Percentiles rank a stretch among this genome's conserved stretches.
Conservation (phyloP, 2,113 vertebrate genomes). For the Tetrao urogallus region DNA sequence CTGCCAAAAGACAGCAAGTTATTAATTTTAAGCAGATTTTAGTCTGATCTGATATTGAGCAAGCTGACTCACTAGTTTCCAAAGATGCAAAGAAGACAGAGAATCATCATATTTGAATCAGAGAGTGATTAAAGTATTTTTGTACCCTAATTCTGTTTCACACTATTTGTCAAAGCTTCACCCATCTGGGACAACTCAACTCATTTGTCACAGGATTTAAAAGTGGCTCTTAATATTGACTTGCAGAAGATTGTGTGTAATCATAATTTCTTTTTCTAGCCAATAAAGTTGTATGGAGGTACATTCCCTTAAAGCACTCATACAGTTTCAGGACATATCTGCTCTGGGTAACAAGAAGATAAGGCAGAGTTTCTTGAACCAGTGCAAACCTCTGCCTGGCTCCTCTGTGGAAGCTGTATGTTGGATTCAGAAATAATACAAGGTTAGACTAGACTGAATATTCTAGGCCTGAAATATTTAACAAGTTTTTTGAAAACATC, state of each 20-base stretch:
- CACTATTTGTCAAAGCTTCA: neutral
- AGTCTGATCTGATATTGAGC: slow-evolving; percentile 9
- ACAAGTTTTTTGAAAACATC: neutral
- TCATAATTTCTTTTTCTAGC: neutral
- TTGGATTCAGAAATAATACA: neutral
- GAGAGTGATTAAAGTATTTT: neutral
- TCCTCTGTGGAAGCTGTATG: neutral
- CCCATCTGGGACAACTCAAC: neutral
- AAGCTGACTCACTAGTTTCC: slow-evolving; percentile 7
- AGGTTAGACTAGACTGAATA: neutral
- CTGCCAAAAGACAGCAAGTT: slow-evolving; percentile 11
- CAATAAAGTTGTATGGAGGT: neutral
- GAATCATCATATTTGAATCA: neutral
- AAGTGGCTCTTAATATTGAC: neutral
- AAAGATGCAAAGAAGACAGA: neutral
- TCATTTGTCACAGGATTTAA: neutral
- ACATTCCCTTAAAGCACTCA: neutral
- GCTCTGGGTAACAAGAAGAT: neutral
- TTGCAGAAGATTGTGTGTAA: neutral
- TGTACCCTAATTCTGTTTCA: neutral
- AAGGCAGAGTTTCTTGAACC: neutral
- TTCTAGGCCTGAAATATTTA: neutral
- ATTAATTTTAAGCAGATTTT: slow-evolving; percentile 15
- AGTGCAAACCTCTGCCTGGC: neutral
- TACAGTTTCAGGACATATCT: neutral